Evolutionary conservation across 2,888 invertebrate species (phyloP).

Genomic region (Camptogramma bilineatum): DNA sequence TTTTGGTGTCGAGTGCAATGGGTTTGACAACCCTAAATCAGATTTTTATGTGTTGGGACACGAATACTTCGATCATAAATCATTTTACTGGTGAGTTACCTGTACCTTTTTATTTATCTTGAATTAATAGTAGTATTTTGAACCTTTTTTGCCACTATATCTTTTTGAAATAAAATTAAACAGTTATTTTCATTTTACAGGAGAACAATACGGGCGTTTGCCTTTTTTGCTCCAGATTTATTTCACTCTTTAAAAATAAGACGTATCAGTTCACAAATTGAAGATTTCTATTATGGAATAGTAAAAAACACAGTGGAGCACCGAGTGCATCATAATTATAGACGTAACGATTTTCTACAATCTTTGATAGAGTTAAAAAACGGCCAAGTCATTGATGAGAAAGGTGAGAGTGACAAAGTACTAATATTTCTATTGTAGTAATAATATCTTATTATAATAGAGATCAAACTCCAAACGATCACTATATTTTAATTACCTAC

Average conservation of each 20-base stretch:
- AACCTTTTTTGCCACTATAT: not conserved
- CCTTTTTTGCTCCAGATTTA: constrained; percentile 73
- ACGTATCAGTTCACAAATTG: constrained; percentile 67
- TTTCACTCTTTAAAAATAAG: constrained; percentile 70
- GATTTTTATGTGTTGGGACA: constrained; percentile 80
- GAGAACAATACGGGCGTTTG: constrained; percentile 70
- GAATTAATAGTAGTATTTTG: not conserved
- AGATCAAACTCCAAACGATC: too few species aligned
- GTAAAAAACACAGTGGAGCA: constrained; percentile 72
- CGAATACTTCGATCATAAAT: constrained; percentile 73
- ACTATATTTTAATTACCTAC: too few species aligned
- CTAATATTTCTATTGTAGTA: too few species aligned
- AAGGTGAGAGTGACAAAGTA: constrained; percentile 36
- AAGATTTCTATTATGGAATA: constrained; percentile 71
- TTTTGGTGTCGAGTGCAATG: constrained; percentile 87
- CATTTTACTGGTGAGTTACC: constrained; percentile 70
- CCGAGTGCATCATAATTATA: constrained; percentile 63
- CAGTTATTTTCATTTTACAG: constrained; percentile 52
- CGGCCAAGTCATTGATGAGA: constrained; percentile 55
- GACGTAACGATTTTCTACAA: constrained; percentile 83
- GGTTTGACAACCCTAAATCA: constrained; percentile 81
- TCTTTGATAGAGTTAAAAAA: constrained; percentile 81
- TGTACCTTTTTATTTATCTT: not conserved
- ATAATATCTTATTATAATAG: too few species aligned
- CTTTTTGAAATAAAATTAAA: constrained; percentile 4